Conservation (phyloP, 2,113 vertebrate species). For the human (Homo sapiens) region DNA sequence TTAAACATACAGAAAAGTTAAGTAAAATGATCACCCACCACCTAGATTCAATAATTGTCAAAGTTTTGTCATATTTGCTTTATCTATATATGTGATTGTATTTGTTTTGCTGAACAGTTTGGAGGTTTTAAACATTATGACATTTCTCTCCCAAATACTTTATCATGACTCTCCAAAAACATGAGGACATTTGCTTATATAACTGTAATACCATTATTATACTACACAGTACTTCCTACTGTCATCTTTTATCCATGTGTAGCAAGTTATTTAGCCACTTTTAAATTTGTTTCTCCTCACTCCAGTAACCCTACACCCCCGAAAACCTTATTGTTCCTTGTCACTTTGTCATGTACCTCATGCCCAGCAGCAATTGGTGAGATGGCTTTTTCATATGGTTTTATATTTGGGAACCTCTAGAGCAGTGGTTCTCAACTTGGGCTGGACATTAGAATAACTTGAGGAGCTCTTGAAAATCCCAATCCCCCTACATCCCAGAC, state of each 20-base stretch:
- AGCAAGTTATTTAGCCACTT: neutral
- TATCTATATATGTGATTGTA: neutral
- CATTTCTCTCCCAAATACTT: slow-evolving; percentile 6
- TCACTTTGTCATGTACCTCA: neutral
- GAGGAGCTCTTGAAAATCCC: neutral
- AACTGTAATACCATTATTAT: neutral
- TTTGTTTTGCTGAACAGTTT: slow-evolving; percentile 37
- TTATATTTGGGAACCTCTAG: neutral
- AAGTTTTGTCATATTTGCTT: neutral
- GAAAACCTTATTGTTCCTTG: neutral
- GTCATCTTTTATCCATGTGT: neutral
- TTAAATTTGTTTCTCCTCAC: neutral
- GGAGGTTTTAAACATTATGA: neutral
- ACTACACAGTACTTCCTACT: neutral
- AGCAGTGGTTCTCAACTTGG: neutral
- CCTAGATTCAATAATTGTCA: neutral
- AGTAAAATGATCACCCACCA: slow-evolving; percentile 10
- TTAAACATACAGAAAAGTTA: slow-evolving; percentile 27
- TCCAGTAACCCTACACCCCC: neutral
- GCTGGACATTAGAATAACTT: neutral
- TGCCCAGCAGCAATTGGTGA: neutral
- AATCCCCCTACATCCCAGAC: neutral
- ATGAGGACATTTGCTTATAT: neutral
- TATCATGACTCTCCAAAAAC: neutral
- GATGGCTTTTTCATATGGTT: neutral